Evolutionary conservation across 2,888 invertebrate species (phyloP), one percentile per base, ranked within the genome.

Genomic region (Lepidochitona cinerea): DNA sequence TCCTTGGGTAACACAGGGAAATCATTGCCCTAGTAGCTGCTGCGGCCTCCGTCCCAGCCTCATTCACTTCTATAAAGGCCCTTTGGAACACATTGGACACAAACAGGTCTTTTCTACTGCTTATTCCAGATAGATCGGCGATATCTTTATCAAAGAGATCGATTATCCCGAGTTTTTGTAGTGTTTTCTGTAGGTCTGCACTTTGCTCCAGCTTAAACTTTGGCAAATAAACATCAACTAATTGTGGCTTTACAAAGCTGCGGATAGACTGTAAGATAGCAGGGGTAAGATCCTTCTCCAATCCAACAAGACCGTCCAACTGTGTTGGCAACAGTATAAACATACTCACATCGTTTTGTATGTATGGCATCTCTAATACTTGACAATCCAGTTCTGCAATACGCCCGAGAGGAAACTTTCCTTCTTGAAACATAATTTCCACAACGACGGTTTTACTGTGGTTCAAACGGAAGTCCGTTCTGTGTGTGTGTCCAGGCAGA

Each of bases 281-380:
- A 4, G 37, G 35, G 6, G 79, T 75, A 0, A 85, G 70, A 0
- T 77, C 71, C 7, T 78, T 68, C 53, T 84, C 85, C 65, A 86
- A 72, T 0, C 54, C 73, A 33, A 75, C 59, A 29, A 88, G 75
- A 9, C 87, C 87, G 74, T 83, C 78, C 23, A 72, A 71, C 9
- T 80, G 66, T 64, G 84, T 77, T 6, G 89, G 89, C 26, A 89
- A 81, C 5, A 89, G 7, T 14, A 89, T 73, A 5, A 87, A 68
- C 88, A 89, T 87, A 70, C 82, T 81, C 4, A 86, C 70, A 18
- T 84, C 82, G 6, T 81, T 81, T 64, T 82, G 80, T 0, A 74
- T 90, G 85, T 96, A 97, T 5, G 94, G 93, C 87, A 97, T 83
- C 88, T 94, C 94, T 68, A 97, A 87, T 5, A 95, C 92, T 88